Percentiles rank a stretch among this genome's conserved stretches.
Conservation (phyloP, 2,888 invertebrate species). For the Orthosia gothica region DNA sequence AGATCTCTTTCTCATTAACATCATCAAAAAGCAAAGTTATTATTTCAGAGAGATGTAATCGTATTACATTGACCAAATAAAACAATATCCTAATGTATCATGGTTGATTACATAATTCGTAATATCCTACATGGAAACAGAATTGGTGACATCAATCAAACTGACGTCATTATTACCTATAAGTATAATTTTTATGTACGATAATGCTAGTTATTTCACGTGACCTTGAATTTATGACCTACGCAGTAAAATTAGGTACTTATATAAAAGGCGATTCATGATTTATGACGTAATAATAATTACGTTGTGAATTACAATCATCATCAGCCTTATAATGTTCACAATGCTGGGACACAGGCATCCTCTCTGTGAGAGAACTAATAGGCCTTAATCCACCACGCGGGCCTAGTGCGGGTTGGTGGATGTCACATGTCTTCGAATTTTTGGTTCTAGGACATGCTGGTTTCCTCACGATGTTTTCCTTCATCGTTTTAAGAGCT, state of each 20-base stretch:
- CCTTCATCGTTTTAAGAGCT: no score
- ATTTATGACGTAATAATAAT: slow-evolving; percentile 42
- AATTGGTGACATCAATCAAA: slow-evolving; percentile 31
- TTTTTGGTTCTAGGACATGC: no score
- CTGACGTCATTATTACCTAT: slow-evolving; percentile 39
- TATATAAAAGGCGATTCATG: slow-evolving; percentile 13
- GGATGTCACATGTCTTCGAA: no score
- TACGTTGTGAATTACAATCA: slow-evolving; percentile 2
- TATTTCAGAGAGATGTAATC: not conserved
- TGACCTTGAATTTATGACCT: slow-evolving; percentile 28
- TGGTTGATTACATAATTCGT: slow-evolving; percentile 3
- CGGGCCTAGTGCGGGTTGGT: no score
- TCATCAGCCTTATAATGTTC: no score
- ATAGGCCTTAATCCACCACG: no score
- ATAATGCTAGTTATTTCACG: slow-evolving; percentile 26
- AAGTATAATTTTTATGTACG: slow-evolving; percentile 11
- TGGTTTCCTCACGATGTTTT: no score
- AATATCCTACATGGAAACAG: slow-evolving; percentile 34
- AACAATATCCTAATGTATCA: not conserved
- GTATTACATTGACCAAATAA: slow-evolving; percentile 1
- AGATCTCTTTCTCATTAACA: no score
- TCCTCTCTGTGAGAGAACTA: no score
- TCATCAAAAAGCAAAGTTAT: no score
- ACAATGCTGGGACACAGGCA: no score
- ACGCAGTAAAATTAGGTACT: slow-evolving; percentile 12